phyloP scores from a whole-genome alignment of 2,888 invertebrate genomes.

The Eristalis arbustorum region DNA sequence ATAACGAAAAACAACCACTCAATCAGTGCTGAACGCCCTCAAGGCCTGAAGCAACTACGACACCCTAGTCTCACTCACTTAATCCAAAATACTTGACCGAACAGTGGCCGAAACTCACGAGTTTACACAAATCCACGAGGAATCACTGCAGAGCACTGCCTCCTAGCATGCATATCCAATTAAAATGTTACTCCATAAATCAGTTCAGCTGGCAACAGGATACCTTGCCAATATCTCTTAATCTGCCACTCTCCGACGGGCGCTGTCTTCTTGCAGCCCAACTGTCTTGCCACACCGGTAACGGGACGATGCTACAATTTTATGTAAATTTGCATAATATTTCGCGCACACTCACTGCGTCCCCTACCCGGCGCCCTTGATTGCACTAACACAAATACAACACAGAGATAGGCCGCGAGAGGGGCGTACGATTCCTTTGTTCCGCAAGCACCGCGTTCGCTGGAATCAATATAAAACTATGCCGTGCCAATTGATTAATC shows the following conservation, averaged over 20 bases:
- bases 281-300: constrained; percentile 29
- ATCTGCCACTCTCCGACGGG: constrained; percentile 46
- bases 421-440: constrained; percentile 51
- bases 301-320: constrained; percentile 49
- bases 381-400: constrained; percentile 29
- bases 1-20: not conserved
- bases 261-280: constrained; percentile 20
- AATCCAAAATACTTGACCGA: not conserved
- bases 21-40: not conserved
- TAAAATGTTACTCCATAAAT: constrained; percentile 68
- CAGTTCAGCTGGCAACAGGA: constrained; percentile 62
- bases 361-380: constrained; percentile 23
- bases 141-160: not conserved
- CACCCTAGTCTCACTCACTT: not conserved
- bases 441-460: constrained; percentile 9
- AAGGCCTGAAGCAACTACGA: not conserved
- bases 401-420: constrained; percentile 5
- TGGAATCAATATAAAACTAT: constrained; percentile 12
- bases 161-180: constrained; percentile 64
- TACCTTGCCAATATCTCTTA: constrained; percentile 62
- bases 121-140: not conserved
- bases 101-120: not conserved
- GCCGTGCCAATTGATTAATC: constrained; percentile 58
- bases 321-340: constrained; percentile 58
- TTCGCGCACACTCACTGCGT: constrained; percentile 20